These are phyloP conservation scores for Myotis daubentonii DNA, from an alignment of 2,797 vertebrate species.

Conservation along the genomic window DNA sequence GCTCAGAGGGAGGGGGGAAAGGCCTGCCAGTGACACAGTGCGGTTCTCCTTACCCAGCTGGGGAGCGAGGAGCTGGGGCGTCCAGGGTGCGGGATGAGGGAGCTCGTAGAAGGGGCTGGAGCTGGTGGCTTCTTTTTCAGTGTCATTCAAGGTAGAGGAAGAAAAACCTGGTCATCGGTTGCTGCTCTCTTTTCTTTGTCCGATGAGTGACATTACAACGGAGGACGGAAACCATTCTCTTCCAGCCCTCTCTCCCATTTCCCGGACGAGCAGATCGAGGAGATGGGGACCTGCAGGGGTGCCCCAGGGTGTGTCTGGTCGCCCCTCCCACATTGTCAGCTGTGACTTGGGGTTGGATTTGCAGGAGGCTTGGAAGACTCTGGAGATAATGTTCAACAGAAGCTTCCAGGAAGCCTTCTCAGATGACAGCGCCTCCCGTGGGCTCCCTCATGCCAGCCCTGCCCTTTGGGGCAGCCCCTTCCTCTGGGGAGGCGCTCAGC, in stretches of 20 bases:
- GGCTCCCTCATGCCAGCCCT: not conserved
- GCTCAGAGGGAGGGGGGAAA: not conserved
- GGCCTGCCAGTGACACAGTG: not conserved
- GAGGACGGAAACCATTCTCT: not conserved
- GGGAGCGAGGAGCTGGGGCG: not conserved
- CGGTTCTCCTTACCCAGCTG: not conserved
- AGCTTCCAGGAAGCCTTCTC: not conserved
- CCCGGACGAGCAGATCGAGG: not conserved
- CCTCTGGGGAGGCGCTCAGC: slow-evolving; percentile 74
- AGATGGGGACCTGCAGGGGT: not conserved
- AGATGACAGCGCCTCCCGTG: not conserved
- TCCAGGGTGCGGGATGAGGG: not conserved
- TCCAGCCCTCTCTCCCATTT: not conserved
- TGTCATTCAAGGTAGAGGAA: not conserved
- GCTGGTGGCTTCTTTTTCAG: not conserved
- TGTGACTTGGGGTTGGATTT: not conserved
- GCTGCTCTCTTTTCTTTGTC: not conserved
- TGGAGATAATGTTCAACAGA: not conserved
- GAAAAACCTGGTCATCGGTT: not conserved
- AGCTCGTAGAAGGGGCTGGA: not conserved
- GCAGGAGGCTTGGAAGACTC: not conserved
- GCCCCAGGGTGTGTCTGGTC: not conserved
- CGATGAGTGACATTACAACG: not conserved
- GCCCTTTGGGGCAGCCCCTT: not conserved
- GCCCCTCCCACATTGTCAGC: not conserved